Conservation (phyloP, 2,888 invertebrate species). For the Xestia sexstrigata region DNA sequence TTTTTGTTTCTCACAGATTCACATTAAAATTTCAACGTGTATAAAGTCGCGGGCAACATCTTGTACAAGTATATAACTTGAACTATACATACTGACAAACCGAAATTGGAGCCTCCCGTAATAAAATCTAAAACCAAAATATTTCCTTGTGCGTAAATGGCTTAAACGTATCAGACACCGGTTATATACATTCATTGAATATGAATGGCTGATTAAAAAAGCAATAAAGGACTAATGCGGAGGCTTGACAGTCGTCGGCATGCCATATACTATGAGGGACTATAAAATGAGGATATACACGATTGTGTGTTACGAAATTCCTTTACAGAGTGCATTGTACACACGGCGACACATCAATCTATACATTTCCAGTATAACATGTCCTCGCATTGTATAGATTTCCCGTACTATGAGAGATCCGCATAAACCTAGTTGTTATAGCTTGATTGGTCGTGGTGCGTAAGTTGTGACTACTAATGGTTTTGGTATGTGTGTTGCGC, state of each 20-base stretch:
- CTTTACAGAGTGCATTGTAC: background rate
- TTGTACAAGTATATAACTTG: too few species aligned
- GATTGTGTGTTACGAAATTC: background rate
- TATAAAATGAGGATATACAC: conserved; percentile 16
- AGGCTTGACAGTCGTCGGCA: conserved; percentile 51
- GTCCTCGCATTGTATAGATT: too few species aligned
- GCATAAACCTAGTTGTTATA: too few species aligned
- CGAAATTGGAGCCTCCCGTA: background rate
- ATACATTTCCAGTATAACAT: too few species aligned
- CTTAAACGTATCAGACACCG: conserved; percentile 52
- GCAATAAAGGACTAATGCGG: conserved; percentile 66
- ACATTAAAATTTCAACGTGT: too few species aligned
- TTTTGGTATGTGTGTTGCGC: background rate
- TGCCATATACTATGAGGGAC: conserved; percentile 21
- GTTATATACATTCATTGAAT: conserved; percentile 66
- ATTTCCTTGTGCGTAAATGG: conserved; percentile 41
- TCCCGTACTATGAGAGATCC: too few species aligned
- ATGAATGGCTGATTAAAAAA: conserved; percentile 69
- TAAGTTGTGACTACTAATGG: background rate
- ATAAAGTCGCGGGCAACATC: too few species aligned
- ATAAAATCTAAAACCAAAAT: conserved; percentile 32
- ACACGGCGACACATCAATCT: too few species aligned
- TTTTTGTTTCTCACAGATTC: too few species aligned
- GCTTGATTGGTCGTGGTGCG: too few species aligned
- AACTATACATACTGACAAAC: too few species aligned